A percentile compares a stretch with the other conserved stretches of the same genome.
Conservation (phyloP, 1,140 invertebrate species). For the Tetragnatha versicolor region DNA sequence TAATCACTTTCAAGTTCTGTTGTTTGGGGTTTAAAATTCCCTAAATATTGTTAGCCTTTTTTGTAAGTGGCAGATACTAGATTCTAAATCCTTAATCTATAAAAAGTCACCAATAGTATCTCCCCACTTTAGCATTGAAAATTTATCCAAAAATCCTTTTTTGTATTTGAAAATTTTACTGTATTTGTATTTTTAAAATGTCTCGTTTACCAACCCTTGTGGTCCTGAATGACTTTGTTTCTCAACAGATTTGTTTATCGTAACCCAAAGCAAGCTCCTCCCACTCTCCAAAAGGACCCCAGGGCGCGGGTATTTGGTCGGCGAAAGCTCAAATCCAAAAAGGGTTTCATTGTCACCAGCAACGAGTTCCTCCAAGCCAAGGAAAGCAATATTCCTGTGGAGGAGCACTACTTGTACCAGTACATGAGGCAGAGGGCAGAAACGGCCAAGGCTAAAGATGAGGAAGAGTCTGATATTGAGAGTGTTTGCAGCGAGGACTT, state of each 20-base stretch:
- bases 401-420: slow-evolving; percentile 79
- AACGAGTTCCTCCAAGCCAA: slow-evolving; percentile 74
- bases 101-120: too few species aligned
- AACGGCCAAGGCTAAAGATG: slow-evolving; percentile 57
- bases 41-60: too few species aligned
- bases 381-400: slow-evolving; percentile 77
- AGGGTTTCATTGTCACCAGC: slow-evolving; percentile 73
- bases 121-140: too few species aligned
- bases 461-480: slow-evolving; percentile 75
- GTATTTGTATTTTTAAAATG: too few species aligned
- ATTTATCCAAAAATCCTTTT: too few species aligned
- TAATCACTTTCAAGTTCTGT: too few species aligned
- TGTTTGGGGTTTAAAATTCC: too few species aligned
- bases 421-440: slow-evolving; percentile 60
- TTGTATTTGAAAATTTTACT: too few species aligned
- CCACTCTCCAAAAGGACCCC: slow-evolving; percentile 55
- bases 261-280: slow-evolving; percentile 84
- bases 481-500: slow-evolving; percentile 91
- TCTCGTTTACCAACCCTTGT: too few species aligned
- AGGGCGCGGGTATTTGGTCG: slow-evolving; percentile 57
- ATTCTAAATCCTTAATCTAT: too few species aligned
- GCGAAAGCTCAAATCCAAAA: slow-evolving; percentile 63
- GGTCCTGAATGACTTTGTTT: background rate
- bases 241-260: slow-evolving; percentile 81
- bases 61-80: too few species aligned